Percentiles rank a stretch among this genome's conserved stretches.
Conservation (phyloP, 2,797 vertebrate species). For the Sarcoramphus papa region DNA sequence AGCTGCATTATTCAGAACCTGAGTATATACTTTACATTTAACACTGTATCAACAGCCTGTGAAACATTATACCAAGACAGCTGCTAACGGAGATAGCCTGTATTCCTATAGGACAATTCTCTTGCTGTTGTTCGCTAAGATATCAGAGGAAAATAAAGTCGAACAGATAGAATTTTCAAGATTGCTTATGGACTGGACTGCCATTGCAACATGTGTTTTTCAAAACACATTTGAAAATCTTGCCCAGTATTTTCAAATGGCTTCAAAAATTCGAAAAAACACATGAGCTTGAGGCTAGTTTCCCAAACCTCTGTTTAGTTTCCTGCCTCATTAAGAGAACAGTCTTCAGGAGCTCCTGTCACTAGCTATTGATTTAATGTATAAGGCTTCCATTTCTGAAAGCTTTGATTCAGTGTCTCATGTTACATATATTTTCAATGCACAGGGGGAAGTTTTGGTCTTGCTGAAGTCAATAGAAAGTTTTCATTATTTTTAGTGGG, state of each 20-base stretch:
- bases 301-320: background rate
- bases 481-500: background rate
- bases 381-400: background rate
- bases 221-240: background rate
- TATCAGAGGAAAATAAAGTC: background rate
- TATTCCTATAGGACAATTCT: background rate
- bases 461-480: background rate
- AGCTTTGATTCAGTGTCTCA: background rate
- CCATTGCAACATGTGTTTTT: rapidly evolving
- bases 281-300: background rate
- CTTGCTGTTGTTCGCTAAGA: background rate
- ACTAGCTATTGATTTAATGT: background rate
- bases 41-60: background rate
- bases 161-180: background rate
- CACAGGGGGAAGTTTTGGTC: background rate
- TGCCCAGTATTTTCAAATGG: background rate
- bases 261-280: background rate
- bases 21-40: background rate
- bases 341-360: background rate
- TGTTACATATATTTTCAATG: background rate
- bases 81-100: background rate
- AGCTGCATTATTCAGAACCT: background rate
- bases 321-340: background rate
- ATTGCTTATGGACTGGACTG: background rate
- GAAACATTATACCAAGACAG: background rate